Evolutionary conservation across 2,888 invertebrate species (phyloP), one percentile per base, ranked within the genome.

Genomic region (Eupeodes latifasciatus): DNA sequence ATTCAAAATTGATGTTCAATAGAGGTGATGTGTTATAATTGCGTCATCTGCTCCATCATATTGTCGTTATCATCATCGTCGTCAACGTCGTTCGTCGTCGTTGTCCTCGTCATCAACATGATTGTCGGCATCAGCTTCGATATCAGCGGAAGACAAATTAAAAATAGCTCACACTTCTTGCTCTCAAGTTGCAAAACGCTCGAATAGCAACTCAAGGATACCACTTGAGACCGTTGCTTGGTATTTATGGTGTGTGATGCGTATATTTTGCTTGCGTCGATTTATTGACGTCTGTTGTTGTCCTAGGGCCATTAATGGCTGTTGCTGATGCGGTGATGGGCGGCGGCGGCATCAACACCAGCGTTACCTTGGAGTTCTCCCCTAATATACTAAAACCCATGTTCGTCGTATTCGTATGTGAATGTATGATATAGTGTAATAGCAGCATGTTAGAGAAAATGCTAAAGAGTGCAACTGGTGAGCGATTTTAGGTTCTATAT

Each of bases 21-120:
- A 53, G 85, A 78, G 71, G 78, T 88, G 85, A 85, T 88, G 84
- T 88, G 85, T 75, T 88, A 85, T 88, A 88, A 85, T 88, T 88
- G 88, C 85, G 78, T 85, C 88, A 85, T 85, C 81, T 88, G 88
- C 81, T 88, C n/a, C 85, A 71, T 40, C n/a, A 67, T 81, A 76
- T 77, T 55, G 74, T 49, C 44, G 57, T 34, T 49, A 40, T 55
- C 5, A 14, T 49, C 49, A 14, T 49, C 49, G 12, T 14, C 49
- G 49, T 12, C 12, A 5, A 2, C 49, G 49, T 12, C 11, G 12
- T 4, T 4, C 55, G 1, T 11, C 27, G 27, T 61, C 61, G 10
- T 10, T 34, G n/a, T 40, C 27, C 27, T 61, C 40, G 40, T 40
- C 40, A 40, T 40, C 40, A 40, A 40, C 40, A 40, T 40, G 40